phyloP scores from a whole-genome alignment of 1,140 invertebrate species.

The Lasioglossum baleicum region DNA sequence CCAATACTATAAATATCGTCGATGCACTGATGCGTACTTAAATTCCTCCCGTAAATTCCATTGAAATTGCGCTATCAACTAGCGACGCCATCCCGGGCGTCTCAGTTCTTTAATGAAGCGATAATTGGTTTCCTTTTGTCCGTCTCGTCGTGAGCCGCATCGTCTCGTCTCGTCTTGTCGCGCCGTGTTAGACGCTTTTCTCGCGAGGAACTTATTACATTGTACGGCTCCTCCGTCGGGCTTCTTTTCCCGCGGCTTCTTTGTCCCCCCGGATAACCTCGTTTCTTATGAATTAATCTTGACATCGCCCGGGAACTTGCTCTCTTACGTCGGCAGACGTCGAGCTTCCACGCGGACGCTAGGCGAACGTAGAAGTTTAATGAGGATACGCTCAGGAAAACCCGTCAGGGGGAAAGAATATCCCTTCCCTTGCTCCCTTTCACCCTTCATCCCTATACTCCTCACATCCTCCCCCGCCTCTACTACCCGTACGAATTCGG shows the following conservation, averaged over 20 bases:
- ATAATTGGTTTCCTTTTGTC: conserved; percentile 24
- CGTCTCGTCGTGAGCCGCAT: neutral
- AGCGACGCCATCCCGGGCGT: neutral
- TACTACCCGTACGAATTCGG: conserved; percentile 9
- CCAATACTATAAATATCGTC: too few species aligned
- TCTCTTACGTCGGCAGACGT: neutral
- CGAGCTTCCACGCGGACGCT: conserved; percentile 3
- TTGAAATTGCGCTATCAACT: too few species aligned
- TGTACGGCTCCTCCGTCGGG: conserved; percentile 11
- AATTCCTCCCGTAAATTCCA: too few species aligned
- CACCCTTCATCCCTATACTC: neutral
- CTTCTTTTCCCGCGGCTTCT: conserved; percentile 28
- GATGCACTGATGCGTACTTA: too few species aligned
- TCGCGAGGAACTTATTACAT: conserved; percentile 15
- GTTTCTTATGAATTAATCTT: conserved; percentile 27
- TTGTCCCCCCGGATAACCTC: conserved; percentile 20
- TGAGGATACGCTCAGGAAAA: conserved; percentile 5
- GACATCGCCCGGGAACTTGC: neutral
- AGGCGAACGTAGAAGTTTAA: conserved; percentile 17
- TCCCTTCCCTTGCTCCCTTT: neutral
- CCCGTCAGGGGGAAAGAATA: neutral
- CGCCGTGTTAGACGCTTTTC: conserved; percentile 3
- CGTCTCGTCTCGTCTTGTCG: neutral
- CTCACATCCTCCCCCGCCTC: conserved; percentile 7
- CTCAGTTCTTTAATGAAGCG: conserved; percentile 6